Base-by-base conservation (phyloP, 2,797 vertebrate species). In the Anguilla obscura region DNA sequence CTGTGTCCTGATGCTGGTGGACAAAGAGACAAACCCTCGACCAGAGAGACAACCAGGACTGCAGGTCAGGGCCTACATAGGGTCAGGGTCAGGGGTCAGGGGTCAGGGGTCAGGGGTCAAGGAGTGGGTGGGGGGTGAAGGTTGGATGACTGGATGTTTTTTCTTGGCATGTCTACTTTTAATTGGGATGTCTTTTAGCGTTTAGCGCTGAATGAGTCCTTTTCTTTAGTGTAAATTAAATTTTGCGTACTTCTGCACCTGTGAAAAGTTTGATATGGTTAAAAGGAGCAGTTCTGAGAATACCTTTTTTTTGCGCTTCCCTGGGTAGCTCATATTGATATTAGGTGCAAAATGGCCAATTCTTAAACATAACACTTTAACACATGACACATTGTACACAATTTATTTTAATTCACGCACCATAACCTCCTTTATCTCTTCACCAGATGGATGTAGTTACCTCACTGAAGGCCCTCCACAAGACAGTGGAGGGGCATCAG, bases 371-470 rank as follows among this genome's bases (percentile, higher is more conserved):
- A 58, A 58, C 56, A 54, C 52, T 10, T 10, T 54, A 54, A 8
- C 50, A 45, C 40, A 52, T 52, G 50, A 10, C 50, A 52, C 50
- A 52, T 12, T 52, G 7, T 56, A 56, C 10, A 45, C 14, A 56
- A 52, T 54, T 54, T 54, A 54, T 10, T 54, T 54, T 12, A 54
- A 54, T 54, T 54, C 56, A 58, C 56, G 2, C 16, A 18, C 56
- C 56, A 16, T 16, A 58, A 58, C 56, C 56, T 76, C 1, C 21
- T 84, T 21, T 0, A 1, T 21, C 0, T 83, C 45, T 33, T 86
- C 86, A 0, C 10, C 90, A 98, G 98, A 96, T 99, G 94, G 98
- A 99, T 91, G 92, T 96, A 40, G 91, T 99, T 94, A 96, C 95
- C 0, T 98, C 98, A 0, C 89, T 97, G 91, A 97, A 97, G 94